Evolutionary conservation across 2,797 vertebrate genomes (phyloP).

Genomic region (Cetoscarus ocellatus): DNA sequence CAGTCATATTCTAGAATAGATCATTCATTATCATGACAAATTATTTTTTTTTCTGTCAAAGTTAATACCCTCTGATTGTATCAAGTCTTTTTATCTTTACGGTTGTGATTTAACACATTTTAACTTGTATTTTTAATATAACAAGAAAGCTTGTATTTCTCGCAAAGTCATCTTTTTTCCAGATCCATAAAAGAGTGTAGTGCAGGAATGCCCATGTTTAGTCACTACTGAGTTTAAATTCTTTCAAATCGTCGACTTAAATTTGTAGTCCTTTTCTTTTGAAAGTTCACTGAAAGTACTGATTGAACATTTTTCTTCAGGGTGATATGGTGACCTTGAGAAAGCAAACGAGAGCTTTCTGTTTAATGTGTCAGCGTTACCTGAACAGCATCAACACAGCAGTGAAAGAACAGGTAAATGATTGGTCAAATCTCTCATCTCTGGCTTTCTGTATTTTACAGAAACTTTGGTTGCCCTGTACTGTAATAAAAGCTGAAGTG

Average conservation of each 20-base stretch:
- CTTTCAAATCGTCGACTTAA: neutral
- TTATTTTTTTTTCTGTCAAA: too few relatives aligned
- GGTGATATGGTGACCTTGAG: conserved; percentile 91
- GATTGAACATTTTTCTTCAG: conserved; percentile 68
- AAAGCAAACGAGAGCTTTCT: conserved; percentile 96
- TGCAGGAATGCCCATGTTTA: too few relatives aligned
- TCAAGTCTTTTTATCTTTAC: too few relatives aligned
- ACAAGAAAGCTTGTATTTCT: too few relatives aligned
- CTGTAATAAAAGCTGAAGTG: conserved; percentile 38
- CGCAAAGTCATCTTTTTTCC: too few relatives aligned
- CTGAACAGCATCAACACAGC: conserved; percentile 93
- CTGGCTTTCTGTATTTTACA: neutral
- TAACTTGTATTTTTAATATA: too few relatives aligned
- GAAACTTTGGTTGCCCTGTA: neutral
- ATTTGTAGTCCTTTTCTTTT: neutral
- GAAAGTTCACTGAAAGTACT: neutral
- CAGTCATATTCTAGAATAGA: too few relatives aligned
- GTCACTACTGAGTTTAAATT: too few relatives aligned
- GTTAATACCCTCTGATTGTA: too few relatives aligned
- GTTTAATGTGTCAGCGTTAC: conserved; percentile 96
- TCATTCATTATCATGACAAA: too few relatives aligned
- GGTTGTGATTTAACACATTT: too few relatives aligned
- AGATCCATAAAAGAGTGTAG: too few relatives aligned
- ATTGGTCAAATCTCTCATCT: neutral
- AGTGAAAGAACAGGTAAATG: conserved; percentile 95